Base-by-base conservation (phyloP, 2,888 invertebrate species). In the Lutraria lutraria region DNA sequence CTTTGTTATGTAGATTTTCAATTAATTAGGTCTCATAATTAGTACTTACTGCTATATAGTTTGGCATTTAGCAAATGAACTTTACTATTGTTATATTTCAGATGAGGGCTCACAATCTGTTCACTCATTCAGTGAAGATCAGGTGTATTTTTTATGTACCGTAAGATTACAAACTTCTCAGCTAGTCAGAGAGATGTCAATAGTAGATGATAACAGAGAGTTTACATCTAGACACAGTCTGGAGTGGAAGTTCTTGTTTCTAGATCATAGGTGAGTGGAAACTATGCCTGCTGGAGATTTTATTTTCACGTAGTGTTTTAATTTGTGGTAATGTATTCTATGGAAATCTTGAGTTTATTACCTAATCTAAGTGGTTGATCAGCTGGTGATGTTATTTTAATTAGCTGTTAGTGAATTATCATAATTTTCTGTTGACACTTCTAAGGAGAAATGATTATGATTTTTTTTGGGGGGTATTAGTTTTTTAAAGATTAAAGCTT, bases 191-290 rank as follows among this genome's bases (percentile, higher is more conserved):
- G 99, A 99, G 97, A 98, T 99, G 97, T 98, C 98, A 0, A 91
- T 90, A 15, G 93, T 95, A 13, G 95, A 96, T 87, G 95, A 96
- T 98, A 85, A 92, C 21, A 95, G 98, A 94, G 98, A 97, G 94
- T 99, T 99, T 96, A 98, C 98, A 0, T 99, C 99, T 0, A 97
- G 99, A 43, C 99, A 99, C 96, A 99, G 98, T 96, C 97, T 99
- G 93, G 99, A 99, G 96, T 99, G 99, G 99, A 99, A 99, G 96
- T 99, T 99, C 96, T 97, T 99, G 34, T 99, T 98, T 96, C 97
- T 99, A 52, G 99, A 99, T 96, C 98, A 99, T 95, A 97, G 97
- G 97, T 97, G 93, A 31, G 82, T 83, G 25, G 8, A 21, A 0
- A 4, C 15, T 21, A 8, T n/a, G 12, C n/a, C n/a, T 63, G 63